phyloP scores from a whole-genome alignment of 2,113 vertebrate genomes.

The Orthonyx spaldingii region DNA sequence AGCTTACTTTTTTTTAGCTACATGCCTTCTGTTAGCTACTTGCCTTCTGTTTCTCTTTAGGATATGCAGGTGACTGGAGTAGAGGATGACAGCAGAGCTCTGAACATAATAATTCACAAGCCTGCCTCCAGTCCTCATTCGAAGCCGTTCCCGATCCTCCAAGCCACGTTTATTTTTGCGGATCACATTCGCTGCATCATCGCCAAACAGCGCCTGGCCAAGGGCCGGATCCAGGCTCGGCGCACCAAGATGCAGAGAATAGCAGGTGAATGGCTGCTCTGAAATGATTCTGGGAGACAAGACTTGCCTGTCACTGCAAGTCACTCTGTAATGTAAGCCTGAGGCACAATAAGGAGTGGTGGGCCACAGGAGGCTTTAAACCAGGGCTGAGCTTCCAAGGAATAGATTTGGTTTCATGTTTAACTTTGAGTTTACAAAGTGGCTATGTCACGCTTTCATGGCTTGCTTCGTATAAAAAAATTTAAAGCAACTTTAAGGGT shows the following conservation, averaged over 20 bases:
- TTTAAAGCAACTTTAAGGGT: not conserved
- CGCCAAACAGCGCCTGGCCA: constrained; percentile 94
- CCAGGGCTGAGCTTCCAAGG: not conserved
- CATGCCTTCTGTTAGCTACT: no score
- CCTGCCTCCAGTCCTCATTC: constrained; percentile 95
- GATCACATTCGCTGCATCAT: constrained; percentile 99
- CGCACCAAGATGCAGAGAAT: constrained; percentile 98
- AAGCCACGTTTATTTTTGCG: constrained; percentile 93
- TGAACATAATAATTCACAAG: constrained; percentile 95
- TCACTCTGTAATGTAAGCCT: not conserved
- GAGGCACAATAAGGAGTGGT: not conserved
- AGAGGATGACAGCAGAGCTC: constrained; percentile 93
- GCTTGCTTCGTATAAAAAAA: not conserved
- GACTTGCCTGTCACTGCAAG: not conserved
- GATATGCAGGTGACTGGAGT: constrained; percentile 98
- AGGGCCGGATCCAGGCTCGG: constrained; percentile 94
- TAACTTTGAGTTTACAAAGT: not conserved
- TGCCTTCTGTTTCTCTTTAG: constrained; percentile 54
- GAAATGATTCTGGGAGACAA: not conserved
- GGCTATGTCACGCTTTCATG: not conserved
- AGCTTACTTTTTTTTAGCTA: not conserved
- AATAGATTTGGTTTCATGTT: not conserved
- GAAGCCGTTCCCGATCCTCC: constrained; percentile 96
- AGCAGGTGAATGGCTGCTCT: constrained; percentile 72
- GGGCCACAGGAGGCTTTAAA: not conserved